These are phyloP conservation scores for Scalopus aquaticus DNA, from an alignment of 2,113 vertebrate genomes.

Conservation along the genomic window DNA sequence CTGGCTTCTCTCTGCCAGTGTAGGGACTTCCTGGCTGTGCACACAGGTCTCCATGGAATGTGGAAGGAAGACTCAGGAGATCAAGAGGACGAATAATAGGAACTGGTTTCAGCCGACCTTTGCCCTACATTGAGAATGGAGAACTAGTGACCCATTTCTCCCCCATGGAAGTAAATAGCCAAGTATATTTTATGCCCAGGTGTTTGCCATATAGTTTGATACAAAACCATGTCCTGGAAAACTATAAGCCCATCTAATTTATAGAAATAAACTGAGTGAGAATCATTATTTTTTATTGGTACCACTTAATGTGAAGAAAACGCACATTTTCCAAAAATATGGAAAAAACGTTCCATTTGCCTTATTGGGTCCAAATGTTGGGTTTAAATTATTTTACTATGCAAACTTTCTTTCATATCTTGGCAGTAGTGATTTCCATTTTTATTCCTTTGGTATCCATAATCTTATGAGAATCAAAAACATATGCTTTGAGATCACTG, in stretches of 20 bases:
- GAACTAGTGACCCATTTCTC: constrained; percentile 55
- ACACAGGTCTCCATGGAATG: background rate
- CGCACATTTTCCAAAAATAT: constrained; percentile 90
- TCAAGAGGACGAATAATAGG: background rate
- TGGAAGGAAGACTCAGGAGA: background rate
- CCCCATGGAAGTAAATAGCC: constrained; percentile 83
- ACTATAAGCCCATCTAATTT: constrained; percentile 90
- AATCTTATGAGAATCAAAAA: constrained; percentile 92
- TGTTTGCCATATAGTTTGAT: constrained; percentile 89
- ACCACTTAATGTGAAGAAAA: constrained; percentile 91
- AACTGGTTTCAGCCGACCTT: constrained; percentile 73
- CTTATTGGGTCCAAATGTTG: constrained; percentile 92
- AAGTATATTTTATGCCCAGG: constrained; percentile 87
- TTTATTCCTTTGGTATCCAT: constrained; percentile 93
- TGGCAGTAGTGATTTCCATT: constrained; percentile 92
- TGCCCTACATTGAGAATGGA: constrained; percentile 69
- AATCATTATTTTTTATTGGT: constrained; percentile 94
- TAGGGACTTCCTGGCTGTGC: background rate
- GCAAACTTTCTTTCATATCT: constrained; percentile 92
- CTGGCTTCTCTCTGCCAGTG: background rate
- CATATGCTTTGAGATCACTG: constrained; percentile 91
- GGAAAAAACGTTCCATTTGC: constrained; percentile 87
- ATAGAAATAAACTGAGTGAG: constrained; percentile 91
- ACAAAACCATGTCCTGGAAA: constrained; percentile 88
- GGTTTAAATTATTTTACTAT: constrained; percentile 92